Conservation (phyloP, 2,888 invertebrate genomes). For the Papilio protenor region DNA sequence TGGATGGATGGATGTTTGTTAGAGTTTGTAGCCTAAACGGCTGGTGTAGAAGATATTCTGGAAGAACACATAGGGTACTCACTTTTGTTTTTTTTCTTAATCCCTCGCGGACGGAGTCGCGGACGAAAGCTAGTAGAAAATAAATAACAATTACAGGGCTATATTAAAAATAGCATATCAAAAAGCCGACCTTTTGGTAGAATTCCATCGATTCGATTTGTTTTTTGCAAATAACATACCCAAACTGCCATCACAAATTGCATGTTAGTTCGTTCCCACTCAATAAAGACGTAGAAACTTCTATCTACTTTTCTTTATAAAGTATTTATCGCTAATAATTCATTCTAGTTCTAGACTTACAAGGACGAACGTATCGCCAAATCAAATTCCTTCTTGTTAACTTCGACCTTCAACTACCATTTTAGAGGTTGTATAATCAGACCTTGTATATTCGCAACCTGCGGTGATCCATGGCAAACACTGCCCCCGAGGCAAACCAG, state of each 20-base stretch:
- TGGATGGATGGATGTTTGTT: no score
- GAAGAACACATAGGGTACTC: no score
- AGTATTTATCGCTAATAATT: not conserved
- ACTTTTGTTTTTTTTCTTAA: no score
- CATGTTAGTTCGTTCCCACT: not conserved
- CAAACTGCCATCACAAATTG: not conserved
- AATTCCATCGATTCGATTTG: not conserved
- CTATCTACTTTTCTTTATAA: not conserved
- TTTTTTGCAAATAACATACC: not conserved
- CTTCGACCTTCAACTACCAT: constrained; percentile 10
- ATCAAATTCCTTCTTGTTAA: constrained; percentile 23
- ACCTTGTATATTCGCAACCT: constrained; percentile 32
- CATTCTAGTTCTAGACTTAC: not conserved
- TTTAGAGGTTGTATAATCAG: constrained; percentile 38
- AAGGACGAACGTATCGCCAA: constrained; percentile 7
- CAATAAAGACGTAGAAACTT: not conserved
- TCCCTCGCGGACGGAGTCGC: no score
- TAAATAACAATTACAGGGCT: no score
- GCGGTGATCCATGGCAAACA: constrained; percentile 36
- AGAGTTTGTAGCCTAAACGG: no score
- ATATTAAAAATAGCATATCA: not conserved
- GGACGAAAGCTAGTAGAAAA: no score
- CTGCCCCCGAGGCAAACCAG: constrained; percentile 19
- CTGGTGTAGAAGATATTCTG: no score
- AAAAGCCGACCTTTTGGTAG: not conserved